Evolutionary conservation across 2,888 invertebrate genomes (phyloP).

Genomic region (Arctia plantaginis): DNA sequence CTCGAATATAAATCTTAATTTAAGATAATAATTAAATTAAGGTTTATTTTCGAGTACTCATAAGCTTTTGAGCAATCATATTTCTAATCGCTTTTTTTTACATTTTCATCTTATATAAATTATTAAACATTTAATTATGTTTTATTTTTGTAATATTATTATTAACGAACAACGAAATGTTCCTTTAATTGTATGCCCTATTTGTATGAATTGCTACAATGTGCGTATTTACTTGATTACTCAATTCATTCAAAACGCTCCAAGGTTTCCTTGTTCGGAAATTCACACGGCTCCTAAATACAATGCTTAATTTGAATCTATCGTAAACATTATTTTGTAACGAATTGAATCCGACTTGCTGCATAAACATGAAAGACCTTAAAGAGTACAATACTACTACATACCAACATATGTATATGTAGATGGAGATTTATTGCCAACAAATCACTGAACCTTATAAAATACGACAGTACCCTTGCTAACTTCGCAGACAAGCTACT

Average conservation of each 20-base stretch:
- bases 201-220: not conserved
- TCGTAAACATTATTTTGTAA: constrained; percentile 17
- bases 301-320: constrained; percentile 11
- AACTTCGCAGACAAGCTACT: not conserved
- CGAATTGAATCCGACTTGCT: constrained; percentile 14
- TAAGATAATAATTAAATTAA: constrained; percentile 5
- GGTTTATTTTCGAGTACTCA: constrained; percentile 1
- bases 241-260: not conserved
- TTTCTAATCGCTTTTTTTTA: no score
- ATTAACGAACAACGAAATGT: not conserved
- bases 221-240: not conserved
- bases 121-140: no score
- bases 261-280: not conserved
- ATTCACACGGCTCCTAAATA: not conserved
- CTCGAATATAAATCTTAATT: no score
- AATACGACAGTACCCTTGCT: constrained; percentile 3
- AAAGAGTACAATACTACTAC: constrained; percentile 11
- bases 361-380: constrained; percentile 20
- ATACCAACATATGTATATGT: constrained; percentile 3
- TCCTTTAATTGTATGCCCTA: not conserved
- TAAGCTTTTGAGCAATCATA: not conserved
- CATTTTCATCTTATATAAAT: no score
- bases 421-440: constrained; percentile 19
- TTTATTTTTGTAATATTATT: no score
- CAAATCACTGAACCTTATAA: constrained; percentile 17